Conservation (phyloP, 2,797 vertebrate species). For the Distichodus sexfasciatus region DNA sequence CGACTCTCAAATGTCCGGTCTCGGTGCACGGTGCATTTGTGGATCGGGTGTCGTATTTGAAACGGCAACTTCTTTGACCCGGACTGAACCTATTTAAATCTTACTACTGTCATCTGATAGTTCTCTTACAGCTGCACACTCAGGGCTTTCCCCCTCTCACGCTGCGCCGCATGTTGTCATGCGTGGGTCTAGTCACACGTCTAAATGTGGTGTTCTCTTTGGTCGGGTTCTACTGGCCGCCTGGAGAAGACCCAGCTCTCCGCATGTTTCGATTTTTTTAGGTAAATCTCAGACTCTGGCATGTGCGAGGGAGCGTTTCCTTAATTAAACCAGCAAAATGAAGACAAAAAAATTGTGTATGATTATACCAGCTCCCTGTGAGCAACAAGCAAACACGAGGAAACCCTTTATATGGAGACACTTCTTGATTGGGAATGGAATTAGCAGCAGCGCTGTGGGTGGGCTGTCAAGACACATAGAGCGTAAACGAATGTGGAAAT, state of each 20-base stretch:
- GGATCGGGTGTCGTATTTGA: constrained; percentile 6
- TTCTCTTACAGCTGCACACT: background rate
- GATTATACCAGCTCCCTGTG: constrained; percentile 36
- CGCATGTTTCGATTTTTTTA: background rate
- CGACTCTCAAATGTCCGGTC: background rate
- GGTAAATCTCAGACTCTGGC: constrained; percentile 8
- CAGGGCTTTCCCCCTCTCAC: background rate
- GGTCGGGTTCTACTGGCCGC: background rate
- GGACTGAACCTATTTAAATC: background rate
- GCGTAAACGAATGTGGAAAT: constrained; percentile 36
- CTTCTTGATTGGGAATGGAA: constrained; percentile 16
- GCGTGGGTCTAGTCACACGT: too few species aligned
- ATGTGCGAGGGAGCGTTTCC: constrained; percentile 22
- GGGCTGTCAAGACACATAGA: constrained; percentile 35
- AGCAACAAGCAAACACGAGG: constrained; percentile 23
- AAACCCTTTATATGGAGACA: constrained; percentile 26
- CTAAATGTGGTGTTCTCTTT: background rate
- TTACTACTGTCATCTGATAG: constrained; percentile 24
- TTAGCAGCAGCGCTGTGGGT: constrained; percentile 28
- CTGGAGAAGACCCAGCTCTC: too few species aligned
- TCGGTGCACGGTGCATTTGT: background rate
- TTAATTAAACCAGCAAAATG: constrained; percentile 28
- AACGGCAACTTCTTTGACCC: background rate
- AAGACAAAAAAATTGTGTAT: constrained; percentile 39
- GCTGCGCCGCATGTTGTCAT: background rate